phyloP scores from a whole-genome alignment of 2,113 vertebrate species.

The Etia nguti region DNA sequence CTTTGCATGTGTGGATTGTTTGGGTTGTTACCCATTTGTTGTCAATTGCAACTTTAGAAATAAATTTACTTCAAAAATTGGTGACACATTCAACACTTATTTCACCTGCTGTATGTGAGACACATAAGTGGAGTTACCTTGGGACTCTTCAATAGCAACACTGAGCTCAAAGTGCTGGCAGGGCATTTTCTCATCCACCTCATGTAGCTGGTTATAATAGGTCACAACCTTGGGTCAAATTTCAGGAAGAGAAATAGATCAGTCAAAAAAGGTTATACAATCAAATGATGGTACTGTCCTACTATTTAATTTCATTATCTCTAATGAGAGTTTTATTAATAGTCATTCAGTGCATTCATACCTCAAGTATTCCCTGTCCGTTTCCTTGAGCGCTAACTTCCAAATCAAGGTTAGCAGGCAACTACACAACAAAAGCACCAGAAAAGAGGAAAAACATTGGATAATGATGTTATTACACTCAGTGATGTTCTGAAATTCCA shows the following conservation, averaged over 20 bases:
- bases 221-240: slow-evolving; percentile 65
- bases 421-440: slow-evolving; percentile 21
- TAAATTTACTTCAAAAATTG: not conserved
- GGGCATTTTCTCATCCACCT: slow-evolving; percentile 51
- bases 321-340: not conserved
- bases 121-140: slow-evolving; percentile 20
- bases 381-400: slow-evolving; percentile 70
- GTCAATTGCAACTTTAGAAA: not conserved
- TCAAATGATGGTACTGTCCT: not conserved
- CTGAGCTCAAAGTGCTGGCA: slow-evolving; percentile 68
- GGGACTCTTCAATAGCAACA: slow-evolving; percentile 57
- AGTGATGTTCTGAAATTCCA: not conserved
- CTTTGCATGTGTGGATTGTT: not conserved
- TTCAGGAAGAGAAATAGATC: not conserved
- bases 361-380: slow-evolving; percentile 78
- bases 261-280: fast-evolving
- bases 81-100: not conserved
- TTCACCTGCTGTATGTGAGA: not conserved
- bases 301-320: not conserved
- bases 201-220: slow-evolving; percentile 70
- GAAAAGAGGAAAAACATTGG: not conserved
- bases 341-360: slow-evolving; percentile 15
- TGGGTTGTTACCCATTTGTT: too few species aligned
- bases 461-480: not conserved
- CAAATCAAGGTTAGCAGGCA: slow-evolving; percentile 64